Base-by-base conservation (phyloP, 2,888 invertebrate genomes). In the Lycaena phlaeas region DNA sequence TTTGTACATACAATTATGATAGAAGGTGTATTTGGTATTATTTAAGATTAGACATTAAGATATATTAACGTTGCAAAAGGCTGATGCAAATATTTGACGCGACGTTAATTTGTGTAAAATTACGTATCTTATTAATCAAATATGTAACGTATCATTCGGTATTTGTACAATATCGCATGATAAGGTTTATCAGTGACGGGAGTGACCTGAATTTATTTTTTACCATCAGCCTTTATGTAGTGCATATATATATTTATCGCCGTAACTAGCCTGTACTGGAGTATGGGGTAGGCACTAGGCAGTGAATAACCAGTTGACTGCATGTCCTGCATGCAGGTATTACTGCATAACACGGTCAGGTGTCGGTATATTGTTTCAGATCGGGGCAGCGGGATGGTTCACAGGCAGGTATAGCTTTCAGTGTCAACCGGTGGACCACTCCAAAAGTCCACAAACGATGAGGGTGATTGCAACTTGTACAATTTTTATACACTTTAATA, bases 391-490 rank as follows among this genome's bases (percentile, higher is more conserved):
- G 72, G 97, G 97, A 78, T 97, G 97, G 97, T 90, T 96, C 86
- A 93, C 93, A 76, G 94, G 94, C 76, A 93, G 94, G 78, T 97
- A 97, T 90, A 96, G 92, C 87, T 91, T 93, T 86, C 92, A 92
- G 78, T 97, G 97, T 89, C 95, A 97, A 87, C 96, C 96, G 66
- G 96, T 97, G 81, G 95, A 97, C 89, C 94, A 96, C 89, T 93
- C 94, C 77, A 92, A 92, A 86, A 90, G 91, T 87, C 93, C 95
- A 74, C 90, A 91, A 87, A 94, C 96, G 66, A 86, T 96, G 85
- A 90, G 95, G 91, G 97, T 97, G 91, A 90, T 91, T 89, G 72
- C 69, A 31, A 31, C 17, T 60, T 18, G 22, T 7, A 22, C 22
- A 22, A 22, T 48, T 53, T 48, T 52, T 50, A 44, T 50, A 46